A percentile compares a stretch with the other conserved stretches of the same genome.
Conservation (phyloP, 2,888 invertebrate genomes). For the Drosophila sordidula region DNA sequence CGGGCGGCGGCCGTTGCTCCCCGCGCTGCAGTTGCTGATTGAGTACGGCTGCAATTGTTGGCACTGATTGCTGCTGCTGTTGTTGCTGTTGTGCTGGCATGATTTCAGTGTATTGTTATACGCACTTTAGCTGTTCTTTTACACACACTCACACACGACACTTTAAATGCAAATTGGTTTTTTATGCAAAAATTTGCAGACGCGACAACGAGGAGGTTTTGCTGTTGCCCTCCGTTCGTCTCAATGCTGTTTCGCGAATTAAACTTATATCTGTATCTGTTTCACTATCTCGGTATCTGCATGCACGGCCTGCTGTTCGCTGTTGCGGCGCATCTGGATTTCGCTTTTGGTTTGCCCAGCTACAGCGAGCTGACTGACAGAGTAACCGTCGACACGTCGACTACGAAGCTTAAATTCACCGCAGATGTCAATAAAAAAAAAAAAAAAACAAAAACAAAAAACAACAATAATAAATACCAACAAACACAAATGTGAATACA, state of each 20-base stretch:
- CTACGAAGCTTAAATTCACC: constrained; percentile 60
- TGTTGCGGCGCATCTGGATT: constrained; percentile 48
- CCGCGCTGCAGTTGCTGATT: constrained; percentile 38
- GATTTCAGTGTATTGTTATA: constrained; percentile 38
- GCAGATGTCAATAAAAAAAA: constrained; percentile 47
- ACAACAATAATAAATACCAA: not conserved
- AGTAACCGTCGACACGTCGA: constrained; percentile 57
- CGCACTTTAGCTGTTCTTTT: constrained; percentile 40
- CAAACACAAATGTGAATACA: constrained; percentile 3
- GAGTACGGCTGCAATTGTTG: constrained; percentile 26
- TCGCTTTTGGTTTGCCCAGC: constrained; percentile 52
- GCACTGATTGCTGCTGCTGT: constrained; percentile 34
- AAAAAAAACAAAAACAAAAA: too few relatives aligned
- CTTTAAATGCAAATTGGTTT: constrained; percentile 51
- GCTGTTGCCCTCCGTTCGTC: constrained; percentile 3
- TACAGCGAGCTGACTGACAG: constrained; percentile 59
- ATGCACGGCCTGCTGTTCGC: constrained; percentile 21
- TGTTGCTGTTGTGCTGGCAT: constrained; percentile 40
- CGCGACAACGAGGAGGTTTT: constrained; percentile 32
- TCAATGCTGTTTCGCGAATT: constrained; percentile 35
- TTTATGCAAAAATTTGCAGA: constrained; percentile 44
- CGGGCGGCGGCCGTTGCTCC: constrained; percentile 24
- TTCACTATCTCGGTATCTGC: constrained; percentile 22
- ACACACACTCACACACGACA: constrained; percentile 13
- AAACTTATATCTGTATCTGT: constrained; percentile 24